Evolutionary conservation across 2,888 invertebrate genomes (phyloP).

Genomic region (Boloria euphrosyne): DNA sequence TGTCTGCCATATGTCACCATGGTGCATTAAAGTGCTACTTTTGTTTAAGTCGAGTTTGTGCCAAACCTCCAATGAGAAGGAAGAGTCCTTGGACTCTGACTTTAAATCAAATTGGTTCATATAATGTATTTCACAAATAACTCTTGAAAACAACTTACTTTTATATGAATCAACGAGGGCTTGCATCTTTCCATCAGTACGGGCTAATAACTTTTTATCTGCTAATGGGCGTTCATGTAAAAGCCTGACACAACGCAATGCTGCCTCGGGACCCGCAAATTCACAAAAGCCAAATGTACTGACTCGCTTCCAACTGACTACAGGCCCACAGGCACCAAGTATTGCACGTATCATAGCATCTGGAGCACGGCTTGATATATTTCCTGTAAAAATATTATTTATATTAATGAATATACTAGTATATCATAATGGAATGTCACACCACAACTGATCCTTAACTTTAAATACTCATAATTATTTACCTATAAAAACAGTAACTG

Average conservation of each 20-base stretch:
- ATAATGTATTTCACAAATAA: neutral
- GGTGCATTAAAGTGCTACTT: no score
- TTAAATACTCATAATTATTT: constrained; percentile 25
- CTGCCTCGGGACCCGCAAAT: constrained; percentile 95
- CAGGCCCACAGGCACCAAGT: constrained; percentile 95
- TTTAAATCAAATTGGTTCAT: neutral
- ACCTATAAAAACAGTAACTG: constrained; percentile 98
- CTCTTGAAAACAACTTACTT: constrained; percentile 73
- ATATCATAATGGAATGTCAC: no score
- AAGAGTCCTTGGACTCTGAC: no score
- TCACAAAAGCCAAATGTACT: constrained; percentile 99
- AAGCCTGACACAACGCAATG: constrained; percentile 94
- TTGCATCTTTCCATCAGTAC: constrained; percentile 98
- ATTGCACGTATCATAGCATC: constrained; percentile 97
- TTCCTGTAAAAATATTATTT: constrained; percentile 71
- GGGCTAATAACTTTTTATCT: constrained; percentile 96
- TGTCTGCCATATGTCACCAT: no score
- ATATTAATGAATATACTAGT: neutral
- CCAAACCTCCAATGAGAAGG: no score
- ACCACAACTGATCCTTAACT: no score
- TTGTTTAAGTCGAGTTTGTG: no score
- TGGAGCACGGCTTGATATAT: constrained; percentile 96
- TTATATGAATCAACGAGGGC: constrained; percentile 96
- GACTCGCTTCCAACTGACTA: constrained; percentile 98
- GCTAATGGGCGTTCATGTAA: constrained; percentile 96